Percentiles rank a stretch among this genome's conserved stretches.
These are phyloP conservation scores for Sepiola atlantica DNA, from an alignment of 2,888 invertebrate species.

Conservation along the genomic window DNA sequence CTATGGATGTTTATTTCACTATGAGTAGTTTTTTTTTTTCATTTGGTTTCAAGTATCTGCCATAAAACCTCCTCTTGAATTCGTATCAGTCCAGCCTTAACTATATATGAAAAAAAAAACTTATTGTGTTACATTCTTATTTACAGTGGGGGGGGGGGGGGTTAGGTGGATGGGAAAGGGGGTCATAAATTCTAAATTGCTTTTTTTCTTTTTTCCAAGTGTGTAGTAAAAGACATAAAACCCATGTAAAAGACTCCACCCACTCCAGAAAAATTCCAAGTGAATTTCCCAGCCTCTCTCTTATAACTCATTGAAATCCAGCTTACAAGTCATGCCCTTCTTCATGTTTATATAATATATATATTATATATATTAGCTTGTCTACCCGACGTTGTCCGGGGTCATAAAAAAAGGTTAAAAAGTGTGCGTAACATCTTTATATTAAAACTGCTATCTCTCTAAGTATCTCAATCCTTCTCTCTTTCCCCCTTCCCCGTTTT, in stretches of 20 bases:
- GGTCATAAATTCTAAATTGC: not conserved
- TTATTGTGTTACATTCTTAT: constrained; percentile 4
- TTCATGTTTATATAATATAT: no score
- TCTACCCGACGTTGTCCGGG: no score
- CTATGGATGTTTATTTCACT: not conserved
- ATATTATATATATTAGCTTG: no score
- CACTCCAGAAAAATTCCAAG: constrained; percentile 11
- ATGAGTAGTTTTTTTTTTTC: not conserved
- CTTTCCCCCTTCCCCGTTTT: no score
- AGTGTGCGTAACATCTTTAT: no score
- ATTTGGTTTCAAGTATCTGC: constrained; percentile 8
- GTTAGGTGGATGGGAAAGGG: not conserved
- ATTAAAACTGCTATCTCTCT: no score
- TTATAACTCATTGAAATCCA: not conserved
- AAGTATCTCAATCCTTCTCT: no score
- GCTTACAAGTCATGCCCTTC: not conserved
- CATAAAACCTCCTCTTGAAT: constrained; percentile 11
- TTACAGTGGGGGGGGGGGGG: not conserved
- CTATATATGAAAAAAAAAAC: not conserved
- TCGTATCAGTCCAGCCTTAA: not conserved
- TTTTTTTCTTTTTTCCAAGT: not conserved
- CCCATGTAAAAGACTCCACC: not conserved
- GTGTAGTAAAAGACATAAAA: not conserved
- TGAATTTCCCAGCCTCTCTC: not conserved
- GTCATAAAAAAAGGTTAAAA: no score